Base-by-base conservation (phyloP, 2,113 vertebrate genomes). In the Ornithorhynchus anatinus region DNA sequence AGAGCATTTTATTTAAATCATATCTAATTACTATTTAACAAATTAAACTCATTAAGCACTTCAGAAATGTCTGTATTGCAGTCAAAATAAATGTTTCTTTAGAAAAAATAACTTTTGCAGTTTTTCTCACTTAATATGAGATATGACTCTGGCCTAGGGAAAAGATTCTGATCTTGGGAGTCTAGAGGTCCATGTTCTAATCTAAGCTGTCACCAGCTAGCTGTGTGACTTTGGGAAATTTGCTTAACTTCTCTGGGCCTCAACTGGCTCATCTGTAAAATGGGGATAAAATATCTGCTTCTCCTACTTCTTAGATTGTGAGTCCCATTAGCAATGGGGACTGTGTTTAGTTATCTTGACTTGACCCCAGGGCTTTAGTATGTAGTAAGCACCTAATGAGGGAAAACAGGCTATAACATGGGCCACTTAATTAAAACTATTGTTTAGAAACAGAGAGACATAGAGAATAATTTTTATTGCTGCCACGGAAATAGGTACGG, bases 1-100 rank as follows among this genome's bases (percentile, higher is more conserved):
- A 82, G 72, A 82, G 79, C 72, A 47, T 75, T 67, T 51, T 75
- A 67, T 74, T 86, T 76, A 77, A 81, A 63, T 69, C 76, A 73
- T 37, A 57, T 47, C 59, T 72, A 72, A 78, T 75, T 75, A 36
- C 47, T 80, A 37, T 44, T 75, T 67, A 77, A 39, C 76, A 80
- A 72, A 75, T 72, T 69, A 69, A 80, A 58, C 31, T 77, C 70
- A 69, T 10, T 42, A 43, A 63, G 56, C 40, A 48, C 60, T 78
- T 82, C 39, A 75, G 53, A 78, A 72, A 63, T 37, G 43, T 63
- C 59, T 78, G 5, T 22, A 48, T 72, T 40, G 5, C 44, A 57
- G 57, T 72, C 64, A 54, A n/a, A 67, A 69, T 27, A 23, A 53
- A 45, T 37, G 35, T n/a, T n/a, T n/a, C 52, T 37, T 72, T 50